phyloP scores from a whole-genome alignment of 2,888 invertebrate genomes.

The Phyto melanocephala region DNA sequence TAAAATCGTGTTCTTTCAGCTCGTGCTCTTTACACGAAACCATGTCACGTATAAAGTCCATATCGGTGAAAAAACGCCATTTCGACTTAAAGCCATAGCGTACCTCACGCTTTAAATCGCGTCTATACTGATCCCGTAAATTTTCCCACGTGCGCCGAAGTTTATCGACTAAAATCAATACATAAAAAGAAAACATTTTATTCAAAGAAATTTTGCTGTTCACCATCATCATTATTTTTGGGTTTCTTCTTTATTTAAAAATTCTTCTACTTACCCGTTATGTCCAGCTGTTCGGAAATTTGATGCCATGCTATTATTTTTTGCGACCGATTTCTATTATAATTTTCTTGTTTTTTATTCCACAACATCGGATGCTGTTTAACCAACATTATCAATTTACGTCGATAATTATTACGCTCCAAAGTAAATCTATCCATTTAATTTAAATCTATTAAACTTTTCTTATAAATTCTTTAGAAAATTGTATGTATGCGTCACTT shows the following conservation, averaged over 20 bases:
- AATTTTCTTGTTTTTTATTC: conserved; percentile 63
- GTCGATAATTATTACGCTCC: conserved; percentile 63
- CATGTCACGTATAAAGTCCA: conserved; percentile 66
- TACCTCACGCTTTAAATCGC: conserved; percentile 66
- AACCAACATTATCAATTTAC: conserved; percentile 59
- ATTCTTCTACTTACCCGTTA: conserved; percentile 55
- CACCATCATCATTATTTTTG: too few relatives aligned
- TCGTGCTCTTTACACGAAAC: conserved; percentile 57
- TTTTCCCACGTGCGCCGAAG: conserved; percentile 68
- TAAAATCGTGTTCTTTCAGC: conserved; percentile 22
- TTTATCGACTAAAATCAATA: conserved; percentile 66
- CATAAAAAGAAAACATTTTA: too few relatives aligned
- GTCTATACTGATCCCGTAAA: conserved; percentile 69
- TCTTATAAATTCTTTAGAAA: too few relatives aligned
- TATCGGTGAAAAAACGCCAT: conserved; percentile 68
- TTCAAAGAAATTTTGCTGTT: too few relatives aligned
- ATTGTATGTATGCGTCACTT: conserved; percentile 22
- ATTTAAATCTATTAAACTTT: background rate
- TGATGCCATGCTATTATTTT: conserved; percentile 64
- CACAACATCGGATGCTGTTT: conserved; percentile 63
- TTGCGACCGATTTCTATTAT: conserved; percentile 58
- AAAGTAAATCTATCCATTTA: conserved; percentile 29
- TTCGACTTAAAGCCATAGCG: conserved; percentile 64
- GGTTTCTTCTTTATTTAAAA: background rate
- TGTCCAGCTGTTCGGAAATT: conserved; percentile 54